These are phyloP conservation scores for Axea sp. DNA, from an alignment of 2,888 invertebrate genomes.

Conservation along the genomic window DNA sequence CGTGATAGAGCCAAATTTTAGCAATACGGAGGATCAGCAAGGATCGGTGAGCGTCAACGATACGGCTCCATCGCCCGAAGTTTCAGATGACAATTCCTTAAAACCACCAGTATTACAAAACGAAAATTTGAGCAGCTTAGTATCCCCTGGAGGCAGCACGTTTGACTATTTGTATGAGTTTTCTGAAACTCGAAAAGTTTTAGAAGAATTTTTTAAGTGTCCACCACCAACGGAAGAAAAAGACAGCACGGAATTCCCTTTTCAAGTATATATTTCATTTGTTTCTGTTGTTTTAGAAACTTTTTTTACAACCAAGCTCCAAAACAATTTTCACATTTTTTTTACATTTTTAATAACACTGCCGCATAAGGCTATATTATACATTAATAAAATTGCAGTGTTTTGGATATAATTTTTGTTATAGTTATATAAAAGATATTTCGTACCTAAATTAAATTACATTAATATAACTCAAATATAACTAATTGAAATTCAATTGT, in stretches of 20 bases:
- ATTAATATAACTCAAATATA: too few species aligned
- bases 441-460: too few species aligned
- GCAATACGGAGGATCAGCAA: conserved; percentile 65
- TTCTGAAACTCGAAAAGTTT: conserved; percentile 93
- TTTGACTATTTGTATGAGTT: conserved; percentile 95
- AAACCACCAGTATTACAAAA: conserved; percentile 71
- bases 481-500: too few species aligned
- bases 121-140: conserved; percentile 76
- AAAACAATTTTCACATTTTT: too few species aligned
- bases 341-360: too few species aligned
- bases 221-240: conserved; percentile 85
- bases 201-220: conserved; percentile 95
- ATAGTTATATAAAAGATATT: too few species aligned
- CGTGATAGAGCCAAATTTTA: conserved; percentile 69
- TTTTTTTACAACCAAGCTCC: too few species aligned
- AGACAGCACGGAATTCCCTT: conserved; percentile 78
- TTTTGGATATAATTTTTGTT: too few species aligned
- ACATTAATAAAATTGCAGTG: too few species aligned
- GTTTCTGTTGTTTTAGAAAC: too few species aligned
- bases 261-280: conserved; percentile 79
- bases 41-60: conserved; percentile 25
- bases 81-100: conserved; percentile 64
- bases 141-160: conserved; percentile 80
- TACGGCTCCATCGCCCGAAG: conserved; percentile 52
- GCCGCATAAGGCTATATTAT: too few species aligned